Evolutionary conservation across 2,888 invertebrate species (phyloP), one percentile per base, ranked within the genome.

Genomic region (Suillia variegata): DNA sequence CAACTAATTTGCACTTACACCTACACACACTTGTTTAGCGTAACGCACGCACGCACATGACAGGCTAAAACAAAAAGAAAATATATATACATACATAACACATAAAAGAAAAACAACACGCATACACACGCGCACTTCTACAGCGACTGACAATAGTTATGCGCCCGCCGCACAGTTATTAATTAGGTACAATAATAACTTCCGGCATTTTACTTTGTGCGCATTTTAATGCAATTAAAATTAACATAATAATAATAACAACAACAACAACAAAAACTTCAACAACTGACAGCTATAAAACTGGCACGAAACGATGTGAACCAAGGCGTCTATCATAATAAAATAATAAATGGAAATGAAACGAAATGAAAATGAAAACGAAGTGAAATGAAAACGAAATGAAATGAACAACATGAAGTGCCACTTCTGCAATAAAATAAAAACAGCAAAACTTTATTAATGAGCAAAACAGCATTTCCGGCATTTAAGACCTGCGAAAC

Each of bases 171-270:
- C 22, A 22, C 34, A 38, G 38, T 38, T 38, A 59, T 60, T 60
- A 60, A 60, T 60, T 60, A 60, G 48, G 47, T 24, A 17, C 47
- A 60, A 56, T 56, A 60, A 52, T 52, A 53, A 49, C 56, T 56
- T 56, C 56, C 56, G 48, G 49, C 56, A 48, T 17, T 56, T 49
- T 48, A 56, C 56, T 56, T 49, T 48, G 22, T 20, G 49, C 48
- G 56, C 56, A 56, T 56, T 56, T 56, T 47, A 56, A 49, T 56
- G 56, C 56, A 56, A 49, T 56, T 48, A 45, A 56, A 56, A 56
- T 56, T 33, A 48, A 33, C 56, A 59, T 56, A 50, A 51, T 15
- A 49, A 20, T 31, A 51, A 51, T 26, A 56, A 51, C 31, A 51
- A 56, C 31, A 51, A 56, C 51, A 58, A 47, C 26, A 58, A 33